Conservation (phyloP, 53 echinoderm and acorn worm species). For the Henricia sp. region DNA sequence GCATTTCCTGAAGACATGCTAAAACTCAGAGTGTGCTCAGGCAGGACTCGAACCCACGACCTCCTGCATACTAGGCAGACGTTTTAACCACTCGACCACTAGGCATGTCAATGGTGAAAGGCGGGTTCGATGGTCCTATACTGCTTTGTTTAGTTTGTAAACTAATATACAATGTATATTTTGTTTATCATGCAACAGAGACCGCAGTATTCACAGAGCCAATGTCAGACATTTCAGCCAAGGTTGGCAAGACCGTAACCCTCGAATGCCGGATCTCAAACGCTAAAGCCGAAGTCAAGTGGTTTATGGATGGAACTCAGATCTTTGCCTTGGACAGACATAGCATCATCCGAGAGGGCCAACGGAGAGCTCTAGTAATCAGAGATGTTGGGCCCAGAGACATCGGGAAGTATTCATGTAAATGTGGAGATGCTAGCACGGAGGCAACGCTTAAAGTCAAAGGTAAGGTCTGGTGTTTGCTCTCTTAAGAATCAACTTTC, state of each 20-base stretch:
- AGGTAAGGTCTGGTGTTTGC: conserved; percentile 62
- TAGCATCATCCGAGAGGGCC: conserved; percentile 83
- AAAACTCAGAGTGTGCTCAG: too few species aligned
- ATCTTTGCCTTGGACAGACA: conserved; percentile 84
- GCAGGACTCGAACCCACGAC: too few species aligned
- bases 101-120: too few species aligned
- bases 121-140: too few species aligned
- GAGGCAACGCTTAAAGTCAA: conserved; percentile 79
- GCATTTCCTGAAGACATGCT: too few species aligned
- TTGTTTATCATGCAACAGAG: too few species aligned
- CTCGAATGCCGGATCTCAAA: conserved; percentile 96
- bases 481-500: neutral
- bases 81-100: too few species aligned
- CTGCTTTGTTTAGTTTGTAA: too few species aligned
- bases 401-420: conserved; percentile 79
- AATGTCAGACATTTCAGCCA: conserved; percentile 87
- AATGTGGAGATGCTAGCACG: conserved; percentile 75
- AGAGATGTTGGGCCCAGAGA: conserved; percentile 80
- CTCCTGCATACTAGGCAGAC: too few species aligned
- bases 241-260: conserved; percentile 85
- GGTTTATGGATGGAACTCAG: conserved; percentile 86
- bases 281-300: conserved; percentile 92
- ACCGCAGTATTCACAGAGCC: conserved; percentile 90
- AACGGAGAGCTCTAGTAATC: conserved; percentile 75
- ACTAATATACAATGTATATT: too few species aligned